These are phyloP conservation scores for Drosophila kanekoi DNA, from an alignment of 2,888 invertebrate species.

Conservation along the genomic window DNA sequence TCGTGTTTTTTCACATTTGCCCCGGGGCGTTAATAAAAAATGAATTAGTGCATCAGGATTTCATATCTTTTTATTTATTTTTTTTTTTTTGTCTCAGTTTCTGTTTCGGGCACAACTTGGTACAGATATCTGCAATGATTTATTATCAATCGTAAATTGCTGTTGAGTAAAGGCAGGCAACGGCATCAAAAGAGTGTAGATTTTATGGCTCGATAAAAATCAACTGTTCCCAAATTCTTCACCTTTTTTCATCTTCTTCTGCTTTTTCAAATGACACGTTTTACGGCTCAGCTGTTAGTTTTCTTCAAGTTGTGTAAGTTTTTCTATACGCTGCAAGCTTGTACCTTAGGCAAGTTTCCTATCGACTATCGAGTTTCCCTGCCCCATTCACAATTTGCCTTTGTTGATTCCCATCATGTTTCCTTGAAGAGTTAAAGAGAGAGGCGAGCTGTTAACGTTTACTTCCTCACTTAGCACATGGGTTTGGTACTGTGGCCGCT, in stretches of 20 bases:
- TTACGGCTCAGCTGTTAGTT: constrained; percentile 10
- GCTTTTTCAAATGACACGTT: constrained; percentile 20
- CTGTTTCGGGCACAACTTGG: constrained; percentile 28
- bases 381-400: constrained; percentile 35
- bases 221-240: constrained; percentile 16
- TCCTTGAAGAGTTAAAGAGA: constrained; percentile 13
- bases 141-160: constrained; percentile 76
- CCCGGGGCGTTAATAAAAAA: constrained; percentile 71
- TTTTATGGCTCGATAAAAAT: constrained; percentile 59
- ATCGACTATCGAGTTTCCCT: constrained; percentile 6
- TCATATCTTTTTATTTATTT: constrained; percentile 21
- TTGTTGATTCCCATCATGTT: constrained; percentile 40
- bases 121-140: constrained; percentile 63
- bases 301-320: constrained; percentile 18
- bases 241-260: constrained; percentile 3
- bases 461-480: constrained; percentile 71
- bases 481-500: constrained; percentile 33
- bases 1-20: constrained; percentile 36
- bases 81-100: not conserved
- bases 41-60: constrained; percentile 75
- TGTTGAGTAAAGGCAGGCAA: constrained; percentile 47
- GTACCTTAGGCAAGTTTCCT: constrained; percentile 5
- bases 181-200: constrained; percentile 46
- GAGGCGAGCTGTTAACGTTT: constrained; percentile 49
- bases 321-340: constrained; percentile 17